phyloP scores from a whole-genome alignment of 2,113 vertebrate species.

The Cryptomyrus ogoouensis region DNA sequence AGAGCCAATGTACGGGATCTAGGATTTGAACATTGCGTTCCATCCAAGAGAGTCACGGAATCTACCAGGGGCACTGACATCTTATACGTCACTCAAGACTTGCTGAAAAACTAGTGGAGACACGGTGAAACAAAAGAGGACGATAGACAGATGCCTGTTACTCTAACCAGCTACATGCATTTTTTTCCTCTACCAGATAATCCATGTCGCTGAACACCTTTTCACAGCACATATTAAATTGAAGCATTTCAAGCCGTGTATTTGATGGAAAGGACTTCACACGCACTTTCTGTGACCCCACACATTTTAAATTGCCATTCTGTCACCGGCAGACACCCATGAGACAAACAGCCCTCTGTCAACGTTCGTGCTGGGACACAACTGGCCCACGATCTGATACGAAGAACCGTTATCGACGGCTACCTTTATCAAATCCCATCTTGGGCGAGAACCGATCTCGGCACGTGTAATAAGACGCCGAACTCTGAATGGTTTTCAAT shows the following conservation, averaged over 20 bases:
- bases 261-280: not conserved
- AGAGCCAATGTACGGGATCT: not conserved
- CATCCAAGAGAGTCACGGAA: not conserved
- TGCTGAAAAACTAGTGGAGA: not conserved
- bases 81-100: not conserved
- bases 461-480: not conserved
- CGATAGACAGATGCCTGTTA: not conserved
- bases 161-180: not conserved
- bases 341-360: not conserved
- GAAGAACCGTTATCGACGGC: not conserved
- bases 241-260: not conserved
- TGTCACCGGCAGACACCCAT: not conserved
- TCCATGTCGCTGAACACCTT: not conserved
- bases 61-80: not conserved
- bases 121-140: not conserved
- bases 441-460: not conserved
- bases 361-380: not conserved
- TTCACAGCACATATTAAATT: not conserved
- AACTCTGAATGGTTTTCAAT: not conserved
- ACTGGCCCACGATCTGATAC: not conserved
- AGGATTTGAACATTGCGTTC: constrained; percentile 11
- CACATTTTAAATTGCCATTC: not conserved
- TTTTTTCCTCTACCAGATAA: not conserved
- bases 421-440: not conserved
- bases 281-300: not conserved